Percentiles rank a stretch among this genome's conserved stretches.
Conservation (phyloP, 1,140 invertebrate species). For the Thalassaphorura encarpata region DNA sequence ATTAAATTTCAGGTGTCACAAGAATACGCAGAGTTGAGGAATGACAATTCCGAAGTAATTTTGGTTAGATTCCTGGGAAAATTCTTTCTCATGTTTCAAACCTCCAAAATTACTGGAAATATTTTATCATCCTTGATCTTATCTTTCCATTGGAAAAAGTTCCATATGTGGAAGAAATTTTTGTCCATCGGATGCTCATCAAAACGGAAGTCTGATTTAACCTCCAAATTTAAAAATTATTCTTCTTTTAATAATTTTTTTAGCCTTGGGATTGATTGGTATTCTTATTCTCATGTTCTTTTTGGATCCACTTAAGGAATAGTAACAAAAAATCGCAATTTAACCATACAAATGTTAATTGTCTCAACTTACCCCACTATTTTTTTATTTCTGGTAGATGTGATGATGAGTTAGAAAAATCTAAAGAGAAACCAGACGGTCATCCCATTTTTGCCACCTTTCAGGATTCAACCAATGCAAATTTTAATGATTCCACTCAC, state of each 20-base stretch:
- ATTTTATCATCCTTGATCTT: slow-evolving; percentile 87
- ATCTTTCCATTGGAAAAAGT: slow-evolving; percentile 58
- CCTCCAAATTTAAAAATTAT: background rate
- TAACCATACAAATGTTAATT: slow-evolving; percentile 54
- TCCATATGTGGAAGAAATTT: slow-evolving; percentile 69
- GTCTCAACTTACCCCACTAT: no score
- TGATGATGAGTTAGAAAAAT: no score
- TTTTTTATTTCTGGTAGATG: no score
- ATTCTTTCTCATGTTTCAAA: slow-evolving; percentile 97
- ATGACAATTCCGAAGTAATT: slow-evolving; percentile 79
- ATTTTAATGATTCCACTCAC: slow-evolving; percentile 83
- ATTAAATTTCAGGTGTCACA: no score
- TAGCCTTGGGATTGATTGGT: background rate
- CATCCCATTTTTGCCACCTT: background rate
- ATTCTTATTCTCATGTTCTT: background rate
- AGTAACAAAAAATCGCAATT: no score
- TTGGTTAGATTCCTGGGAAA: slow-evolving; percentile 91
- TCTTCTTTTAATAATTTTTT: background rate
- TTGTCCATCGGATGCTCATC: slow-evolving; percentile 46
- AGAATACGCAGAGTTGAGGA: no score
- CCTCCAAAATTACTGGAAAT: slow-evolving; percentile 85
- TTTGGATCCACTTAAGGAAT: slow-evolving; percentile 51
- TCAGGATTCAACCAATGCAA: slow-evolving; percentile 39
- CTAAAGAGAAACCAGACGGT: background rate
- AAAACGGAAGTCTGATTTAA: background rate